A percentile compares a stretch with the other conserved stretches of the same genome.
phyloP scores from a whole-genome alignment of 92 coral and sea anemone species.

The Zoanthus sansibaricus region DNA sequence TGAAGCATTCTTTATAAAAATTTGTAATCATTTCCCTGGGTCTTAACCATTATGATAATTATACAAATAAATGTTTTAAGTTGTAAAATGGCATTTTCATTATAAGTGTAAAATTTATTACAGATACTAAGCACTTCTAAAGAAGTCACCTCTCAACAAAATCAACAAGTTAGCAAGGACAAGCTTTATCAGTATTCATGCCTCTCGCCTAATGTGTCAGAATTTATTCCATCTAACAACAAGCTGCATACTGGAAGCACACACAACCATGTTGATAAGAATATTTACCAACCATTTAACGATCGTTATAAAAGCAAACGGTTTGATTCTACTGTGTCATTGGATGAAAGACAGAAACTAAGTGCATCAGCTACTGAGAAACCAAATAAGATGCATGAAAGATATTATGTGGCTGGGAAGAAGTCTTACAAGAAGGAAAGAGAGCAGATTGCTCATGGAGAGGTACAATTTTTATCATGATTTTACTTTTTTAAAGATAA shows the following conservation, averaged over 20 bases:
- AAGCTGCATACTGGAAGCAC: background rate
- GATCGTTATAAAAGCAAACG: background rate
- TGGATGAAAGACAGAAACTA: background rate
- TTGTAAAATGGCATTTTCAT: too few species aligned
- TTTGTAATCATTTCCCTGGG: too few species aligned
- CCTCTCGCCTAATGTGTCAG: slow-evolving; percentile 34
- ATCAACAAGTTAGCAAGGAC: background rate
- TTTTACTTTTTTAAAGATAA: too few species aligned
- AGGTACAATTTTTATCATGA: background rate
- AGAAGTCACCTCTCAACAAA: slow-evolving; percentile 9
- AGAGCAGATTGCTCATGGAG: slow-evolving; percentile 23
- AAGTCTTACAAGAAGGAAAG: slow-evolving; percentile 42
- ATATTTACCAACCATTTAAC: background rate
- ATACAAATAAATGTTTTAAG: too few species aligned
- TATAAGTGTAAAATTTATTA: too few species aligned
- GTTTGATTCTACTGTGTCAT: too few species aligned
- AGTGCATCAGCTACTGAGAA: background rate
- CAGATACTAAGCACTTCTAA: background rate
- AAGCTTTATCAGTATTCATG: background rate
- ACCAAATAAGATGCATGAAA: too few species aligned
- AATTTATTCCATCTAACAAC: slow-evolving; percentile 24
- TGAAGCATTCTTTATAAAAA: too few species aligned
- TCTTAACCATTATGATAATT: too few species aligned
- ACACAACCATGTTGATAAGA: background rate
- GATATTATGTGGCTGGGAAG: background rate